A percentile compares a stretch with the other conserved stretches of the same genome.
Evolutionary conservation across 2,888 invertebrate genomes (phyloP).

Genomic region (Campaea margaritaria): DNA sequence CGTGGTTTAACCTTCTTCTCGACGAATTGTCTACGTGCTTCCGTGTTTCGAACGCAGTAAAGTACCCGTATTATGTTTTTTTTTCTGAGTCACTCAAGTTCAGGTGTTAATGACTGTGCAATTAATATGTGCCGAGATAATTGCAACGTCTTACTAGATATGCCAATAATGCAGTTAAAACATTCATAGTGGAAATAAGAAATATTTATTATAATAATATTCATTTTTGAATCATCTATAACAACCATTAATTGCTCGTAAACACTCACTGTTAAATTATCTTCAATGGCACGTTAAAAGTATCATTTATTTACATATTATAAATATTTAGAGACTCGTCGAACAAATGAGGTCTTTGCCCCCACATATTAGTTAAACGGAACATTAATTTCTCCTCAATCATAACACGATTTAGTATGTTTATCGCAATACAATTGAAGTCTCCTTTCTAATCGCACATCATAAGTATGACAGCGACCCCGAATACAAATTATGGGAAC

Average conservation of each 20-base stretch:
- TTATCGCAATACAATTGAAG: conserved; percentile 74
- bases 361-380: conserved; percentile 18
- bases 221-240: too few species aligned
- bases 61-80: conserved; percentile 27
- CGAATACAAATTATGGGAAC: conserved; percentile 83
- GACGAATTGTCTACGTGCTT: conserved; percentile 51
- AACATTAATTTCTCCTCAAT: conserved; percentile 53
- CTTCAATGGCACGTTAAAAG: too few species aligned
- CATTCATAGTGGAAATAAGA: too few species aligned
- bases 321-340: neutral
- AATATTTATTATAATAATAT: too few species aligned
- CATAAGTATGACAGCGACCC: conserved; percentile 80
- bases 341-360: conserved; percentile 21
- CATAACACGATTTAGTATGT: conserved; percentile 56
- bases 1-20: conserved; percentile 61
- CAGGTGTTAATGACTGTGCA: conserved; percentile 32
- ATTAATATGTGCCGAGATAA: conserved; percentile 28
- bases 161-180: conserved; percentile 17
- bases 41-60: conserved; percentile 56
- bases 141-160: conserved; percentile 22
- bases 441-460: conserved; percentile 80
- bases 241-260: too few species aligned
- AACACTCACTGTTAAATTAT: too few species aligned
- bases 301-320: neutral
- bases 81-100: conserved; percentile 30